Percentiles rank a stretch among this genome's conserved stretches.
Evolutionary conservation across 2,113 vertebrate genomes (phyloP).

Genomic region (Pteropus alecto): DNA sequence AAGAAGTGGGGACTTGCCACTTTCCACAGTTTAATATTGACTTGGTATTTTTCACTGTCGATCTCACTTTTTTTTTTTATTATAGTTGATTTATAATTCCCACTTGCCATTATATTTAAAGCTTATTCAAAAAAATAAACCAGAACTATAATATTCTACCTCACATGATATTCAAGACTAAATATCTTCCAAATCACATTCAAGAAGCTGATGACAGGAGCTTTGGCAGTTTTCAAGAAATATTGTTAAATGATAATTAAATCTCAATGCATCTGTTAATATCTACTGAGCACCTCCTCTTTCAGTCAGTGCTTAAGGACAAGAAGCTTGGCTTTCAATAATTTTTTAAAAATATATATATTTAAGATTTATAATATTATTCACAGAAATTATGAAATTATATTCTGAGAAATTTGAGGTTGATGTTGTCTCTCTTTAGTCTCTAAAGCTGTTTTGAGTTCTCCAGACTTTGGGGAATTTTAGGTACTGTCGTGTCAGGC

Average conservation of each 20-base stretch:
- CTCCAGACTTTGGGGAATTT: constrained; percentile 88
- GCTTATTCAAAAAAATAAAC: constrained; percentile 31
- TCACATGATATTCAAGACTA: background rate
- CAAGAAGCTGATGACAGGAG: background rate
- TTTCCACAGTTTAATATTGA: background rate
- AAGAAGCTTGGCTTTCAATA: constrained; percentile 1
- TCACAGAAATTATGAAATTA: background rate
- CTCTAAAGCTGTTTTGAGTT: constrained; percentile 87
- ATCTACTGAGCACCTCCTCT: background rate
- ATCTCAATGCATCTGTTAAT: background rate
- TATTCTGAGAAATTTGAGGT: constrained; percentile 45
- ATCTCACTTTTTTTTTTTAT: background rate
- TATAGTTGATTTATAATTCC: background rate
- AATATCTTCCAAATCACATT: background rate
- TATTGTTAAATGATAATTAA: background rate
- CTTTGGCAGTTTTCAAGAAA: background rate
- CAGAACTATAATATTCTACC: background rate
- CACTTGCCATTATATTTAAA: background rate
- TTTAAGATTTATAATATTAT: background rate
- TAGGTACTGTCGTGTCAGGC: constrained; percentile 81
- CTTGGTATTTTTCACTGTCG: background rate
- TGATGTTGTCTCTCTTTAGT: constrained; percentile 74
- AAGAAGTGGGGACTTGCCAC: background rate
- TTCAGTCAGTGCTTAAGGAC: background rate
- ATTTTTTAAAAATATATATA: background rate